Conservation (phyloP, 2,113 vertebrate genomes). For the Stegastes partitus region DNA sequence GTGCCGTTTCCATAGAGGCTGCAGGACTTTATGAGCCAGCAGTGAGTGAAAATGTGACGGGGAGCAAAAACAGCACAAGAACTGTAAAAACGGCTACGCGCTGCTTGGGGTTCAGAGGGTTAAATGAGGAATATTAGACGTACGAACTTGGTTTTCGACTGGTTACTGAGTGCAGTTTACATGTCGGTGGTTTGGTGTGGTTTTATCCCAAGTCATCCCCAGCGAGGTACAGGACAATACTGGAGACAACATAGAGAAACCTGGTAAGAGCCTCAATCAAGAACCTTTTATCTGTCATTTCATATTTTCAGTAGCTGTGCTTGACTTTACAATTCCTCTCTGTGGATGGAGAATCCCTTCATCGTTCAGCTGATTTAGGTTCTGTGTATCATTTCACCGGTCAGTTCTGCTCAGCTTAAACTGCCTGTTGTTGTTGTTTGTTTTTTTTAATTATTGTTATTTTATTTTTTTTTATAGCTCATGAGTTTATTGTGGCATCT, state of each 20-base stretch:
- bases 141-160: constrained; percentile 37
- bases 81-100: too few species aligned
- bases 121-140: constrained; percentile 29
- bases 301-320: constrained; percentile 60
- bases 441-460: neutral
- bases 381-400: constrained; percentile 57
- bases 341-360: constrained; percentile 35
- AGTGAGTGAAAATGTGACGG: too few species aligned
- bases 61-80: too few species aligned
- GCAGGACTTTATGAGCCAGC: too few species aligned
- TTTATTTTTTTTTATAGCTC: neutral
- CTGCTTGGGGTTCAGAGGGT: too few species aligned
- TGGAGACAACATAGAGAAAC: constrained; percentile 85
- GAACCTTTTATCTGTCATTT: constrained; percentile 50
- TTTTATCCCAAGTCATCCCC: constrained; percentile 86
- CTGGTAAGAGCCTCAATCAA: constrained; percentile 80
- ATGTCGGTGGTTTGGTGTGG: constrained; percentile 79
- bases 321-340: constrained; percentile 44
- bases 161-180: constrained; percentile 56
- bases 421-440: constrained; percentile 31
- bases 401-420: constrained; percentile 34
- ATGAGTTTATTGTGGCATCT: constrained; percentile 27
- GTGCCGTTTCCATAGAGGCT: too few species aligned
- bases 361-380: constrained; percentile 39
- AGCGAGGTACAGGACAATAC: constrained; percentile 85